Conservation (phyloP, 2,113 vertebrate genomes). For the Tylochromis polylepis region DNA sequence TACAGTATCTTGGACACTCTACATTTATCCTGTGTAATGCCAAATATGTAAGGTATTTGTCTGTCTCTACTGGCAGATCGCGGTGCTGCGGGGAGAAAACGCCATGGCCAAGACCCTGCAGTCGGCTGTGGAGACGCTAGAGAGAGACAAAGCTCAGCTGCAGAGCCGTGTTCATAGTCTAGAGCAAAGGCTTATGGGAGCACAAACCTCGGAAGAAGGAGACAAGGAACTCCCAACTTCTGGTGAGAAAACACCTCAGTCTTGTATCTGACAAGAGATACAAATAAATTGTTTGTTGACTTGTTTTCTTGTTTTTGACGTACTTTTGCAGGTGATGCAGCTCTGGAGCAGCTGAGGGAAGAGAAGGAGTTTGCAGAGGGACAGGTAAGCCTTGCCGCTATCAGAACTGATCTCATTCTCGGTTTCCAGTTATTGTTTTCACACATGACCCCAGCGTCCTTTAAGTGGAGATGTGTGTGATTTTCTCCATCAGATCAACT, state of each 20-base stretch:
- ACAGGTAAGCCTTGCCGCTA: conserved; percentile 73
- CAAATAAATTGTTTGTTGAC: neutral
- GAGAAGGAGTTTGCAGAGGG: conserved; percentile 86
- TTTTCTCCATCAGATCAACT: conserved; percentile 81
- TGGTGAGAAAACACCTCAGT: conserved; percentile 33
- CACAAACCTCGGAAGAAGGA: conserved; percentile 39
- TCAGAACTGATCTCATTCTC: neutral
- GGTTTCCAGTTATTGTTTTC: neutral
- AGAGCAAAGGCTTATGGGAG: conserved; percentile 85
- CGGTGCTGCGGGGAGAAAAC: conserved; percentile 83
- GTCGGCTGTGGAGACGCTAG: conserved; percentile 83
- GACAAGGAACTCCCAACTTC: conserved; percentile 26
- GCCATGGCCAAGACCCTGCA: conserved; percentile 85
- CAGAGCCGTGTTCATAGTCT: conserved; percentile 83
- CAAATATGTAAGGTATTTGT: neutral
- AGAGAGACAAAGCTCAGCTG: conserved; percentile 87
- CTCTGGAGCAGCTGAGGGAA: conserved; percentile 77
- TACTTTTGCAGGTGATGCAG: conserved; percentile 70
- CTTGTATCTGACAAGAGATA: neutral
- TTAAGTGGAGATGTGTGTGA: neutral
- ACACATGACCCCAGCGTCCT: neutral
- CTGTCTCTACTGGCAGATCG: conserved; percentile 73
- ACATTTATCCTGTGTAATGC: neutral
- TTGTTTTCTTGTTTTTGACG: neutral
- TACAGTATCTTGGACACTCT: neutral